Percentiles rank a stretch among this genome's conserved stretches.
phyloP scores from a whole-genome alignment of 2,888 invertebrate species.

The Ormia ochracea region DNA sequence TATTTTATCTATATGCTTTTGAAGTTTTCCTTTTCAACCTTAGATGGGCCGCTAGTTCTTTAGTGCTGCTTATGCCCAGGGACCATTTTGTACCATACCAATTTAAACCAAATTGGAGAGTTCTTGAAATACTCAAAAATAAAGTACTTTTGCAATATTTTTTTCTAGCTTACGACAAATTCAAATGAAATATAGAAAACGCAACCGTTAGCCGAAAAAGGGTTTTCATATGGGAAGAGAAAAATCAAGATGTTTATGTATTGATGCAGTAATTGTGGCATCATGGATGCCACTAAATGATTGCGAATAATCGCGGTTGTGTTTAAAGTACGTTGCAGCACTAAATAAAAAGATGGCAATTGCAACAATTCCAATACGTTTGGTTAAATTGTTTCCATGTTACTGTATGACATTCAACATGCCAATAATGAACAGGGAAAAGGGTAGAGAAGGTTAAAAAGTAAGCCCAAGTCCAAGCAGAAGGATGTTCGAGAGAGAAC shows the following conservation, averaged over 20 bases:
- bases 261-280: neutral
- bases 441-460: conserved; percentile 48
- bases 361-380: conserved; percentile 41
- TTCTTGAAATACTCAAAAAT: no score
- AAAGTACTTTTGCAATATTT: no score
- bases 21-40: no score
- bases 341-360: conserved; percentile 18
- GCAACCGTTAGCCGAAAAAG: no score
- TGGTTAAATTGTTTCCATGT: conserved; percentile 47
- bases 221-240: no score
- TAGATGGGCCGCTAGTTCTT: no score
- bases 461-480: conserved; percentile 34
- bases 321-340: neutral
- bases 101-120: no score
- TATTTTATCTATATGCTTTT: no score
- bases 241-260: neutral
- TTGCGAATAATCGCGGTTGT: conserved; percentile 11
- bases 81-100: no score
- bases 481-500: conserved; percentile 40
- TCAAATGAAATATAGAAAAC: no score
- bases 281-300: neutral
- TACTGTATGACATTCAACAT: conserved; percentile 37
- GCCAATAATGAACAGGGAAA: conserved; percentile 23
- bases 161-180: no score
- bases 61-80: no score